phyloP scores from a whole-genome alignment of 2,113 vertebrate genomes.

The Tragelaphus buxtoni region DNA sequence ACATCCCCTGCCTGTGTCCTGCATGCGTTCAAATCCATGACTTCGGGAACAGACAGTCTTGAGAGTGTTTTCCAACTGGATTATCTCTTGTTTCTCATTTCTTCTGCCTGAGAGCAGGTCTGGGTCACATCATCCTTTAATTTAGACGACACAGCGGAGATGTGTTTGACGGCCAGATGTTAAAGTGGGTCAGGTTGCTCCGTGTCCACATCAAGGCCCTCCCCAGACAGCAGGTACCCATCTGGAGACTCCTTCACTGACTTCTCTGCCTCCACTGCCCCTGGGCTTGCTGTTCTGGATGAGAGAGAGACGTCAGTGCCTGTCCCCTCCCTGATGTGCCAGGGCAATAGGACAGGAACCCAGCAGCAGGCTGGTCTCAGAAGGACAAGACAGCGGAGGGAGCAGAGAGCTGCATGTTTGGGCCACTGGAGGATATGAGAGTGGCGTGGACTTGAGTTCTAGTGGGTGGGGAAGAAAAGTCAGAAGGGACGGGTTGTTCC shows the following conservation, averaged over 20 bases:
- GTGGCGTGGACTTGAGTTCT: background rate
- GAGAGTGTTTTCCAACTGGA: background rate
- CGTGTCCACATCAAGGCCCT: background rate
- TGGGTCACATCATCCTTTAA: background rate
- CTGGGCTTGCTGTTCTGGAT: background rate
- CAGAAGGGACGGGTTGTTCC: background rate
- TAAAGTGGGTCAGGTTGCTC: background rate
- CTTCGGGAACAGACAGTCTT: background rate
- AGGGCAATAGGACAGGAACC: background rate
- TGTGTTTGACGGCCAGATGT: background rate
- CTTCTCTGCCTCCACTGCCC: background rate
- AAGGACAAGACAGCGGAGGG: background rate
- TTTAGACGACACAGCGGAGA: background rate
- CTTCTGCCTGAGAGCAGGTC: background rate
- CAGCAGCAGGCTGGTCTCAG: background rate
- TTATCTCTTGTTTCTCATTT: background rate
- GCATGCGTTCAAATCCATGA: background rate
- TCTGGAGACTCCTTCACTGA: background rate
- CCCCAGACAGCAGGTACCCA: too few species aligned
- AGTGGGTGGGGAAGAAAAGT: background rate
- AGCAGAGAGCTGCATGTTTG: background rate
- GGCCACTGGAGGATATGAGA: rapidly evolving
- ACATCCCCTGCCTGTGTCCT: rapidly evolving
- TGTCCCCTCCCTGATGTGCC: rapidly evolving
- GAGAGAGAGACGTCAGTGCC: background rate